Base-by-base conservation (phyloP, 2,113 vertebrate species). In the Misgurnus anguillicaudatus region DNA sequence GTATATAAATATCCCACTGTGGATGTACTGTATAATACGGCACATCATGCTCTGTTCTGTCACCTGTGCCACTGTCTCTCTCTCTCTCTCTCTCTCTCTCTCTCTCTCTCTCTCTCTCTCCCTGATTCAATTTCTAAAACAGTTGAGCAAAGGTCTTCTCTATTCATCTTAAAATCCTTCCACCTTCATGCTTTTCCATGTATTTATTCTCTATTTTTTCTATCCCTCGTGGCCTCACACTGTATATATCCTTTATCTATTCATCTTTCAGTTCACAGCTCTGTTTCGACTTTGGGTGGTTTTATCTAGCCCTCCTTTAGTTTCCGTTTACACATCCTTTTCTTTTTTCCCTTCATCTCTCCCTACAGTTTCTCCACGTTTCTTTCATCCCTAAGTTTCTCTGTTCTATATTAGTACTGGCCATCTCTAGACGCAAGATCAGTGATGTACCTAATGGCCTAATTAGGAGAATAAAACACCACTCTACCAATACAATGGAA, bases 381-480 rank as follows among this genome's bases (percentile, higher is more conserved):
- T 55, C 57, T 79, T 68, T 77, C 36, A 74, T 71, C 67, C 45
- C 24, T 62, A 55, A 39, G 19, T 19, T 65, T 78, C 73, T 73
- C 81, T 85, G 67, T 78, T 82, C 70, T 77, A 80, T 79, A 68
- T 83, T 80, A 79, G 77, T 51, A 66, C 31, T 36, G 66, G 77
- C 77, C 74, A 79, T 83, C 78, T 81, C 55, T 58, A 24, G 78
- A 62, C 31, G 19, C 39, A 64, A 67, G 83, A 87, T 88, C 86
- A 87, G 84, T 90, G 84, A 75, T 81, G 82, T 41, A 71, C 87
- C 87, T 90, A 90, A 90, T 85, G 75, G 87, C 87, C 85, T 91
- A 92, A 93, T 93, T 91, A 90, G 90, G 88, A 82, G 87, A 85
- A 88, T 88, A 87, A 87, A 90, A 86, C 83, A 81, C 73, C 82